Conservation (phyloP, 2,113 vertebrate genomes). For the Hemichromis elongatus region DNA sequence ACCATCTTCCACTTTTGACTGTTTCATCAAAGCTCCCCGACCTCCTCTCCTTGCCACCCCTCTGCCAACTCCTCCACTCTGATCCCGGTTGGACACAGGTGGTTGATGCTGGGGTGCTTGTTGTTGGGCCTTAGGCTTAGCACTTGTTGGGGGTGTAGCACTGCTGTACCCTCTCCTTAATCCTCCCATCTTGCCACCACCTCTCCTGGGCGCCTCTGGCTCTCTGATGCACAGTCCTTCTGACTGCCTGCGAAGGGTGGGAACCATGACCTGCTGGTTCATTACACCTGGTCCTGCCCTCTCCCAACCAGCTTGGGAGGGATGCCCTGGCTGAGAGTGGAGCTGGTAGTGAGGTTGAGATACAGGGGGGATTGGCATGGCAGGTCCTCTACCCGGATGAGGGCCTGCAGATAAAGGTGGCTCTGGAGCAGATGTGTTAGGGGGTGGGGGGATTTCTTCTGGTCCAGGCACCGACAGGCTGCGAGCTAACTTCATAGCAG, state of each 20-base stretch:
- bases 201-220: constrained; percentile 60
- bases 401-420: constrained; percentile 83
- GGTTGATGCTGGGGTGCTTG: constrained; percentile 54
- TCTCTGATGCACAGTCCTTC: constrained; percentile 60
- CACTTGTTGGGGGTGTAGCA: constrained; percentile 72
- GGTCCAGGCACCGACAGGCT: constrained; percentile 88
- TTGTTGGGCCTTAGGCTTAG: constrained; percentile 62
- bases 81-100: constrained; percentile 36
- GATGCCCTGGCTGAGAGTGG: constrained; percentile 59
- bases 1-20: constrained; percentile 84
- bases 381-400: constrained; percentile 62
- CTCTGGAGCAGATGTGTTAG: constrained; percentile 85
- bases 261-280: constrained; percentile 60
- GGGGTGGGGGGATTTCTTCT: constrained; percentile 88
- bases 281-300: constrained; percentile 48
- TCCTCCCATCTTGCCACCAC: constrained; percentile 72
- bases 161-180: constrained; percentile 76
- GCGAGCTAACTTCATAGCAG: constrained; percentile 86
- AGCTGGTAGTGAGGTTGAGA: constrained; percentile 65
- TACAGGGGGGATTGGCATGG: constrained; percentile 64
- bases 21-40: constrained; percentile 86
- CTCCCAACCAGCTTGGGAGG: constrained; percentile 59
- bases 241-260: constrained; percentile 64
- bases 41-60: constrained; percentile 67
- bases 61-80: constrained; percentile 36